phyloP scores from a whole-genome alignment of 2,797 vertebrate genomes.

The Clamator glandarius region DNA sequence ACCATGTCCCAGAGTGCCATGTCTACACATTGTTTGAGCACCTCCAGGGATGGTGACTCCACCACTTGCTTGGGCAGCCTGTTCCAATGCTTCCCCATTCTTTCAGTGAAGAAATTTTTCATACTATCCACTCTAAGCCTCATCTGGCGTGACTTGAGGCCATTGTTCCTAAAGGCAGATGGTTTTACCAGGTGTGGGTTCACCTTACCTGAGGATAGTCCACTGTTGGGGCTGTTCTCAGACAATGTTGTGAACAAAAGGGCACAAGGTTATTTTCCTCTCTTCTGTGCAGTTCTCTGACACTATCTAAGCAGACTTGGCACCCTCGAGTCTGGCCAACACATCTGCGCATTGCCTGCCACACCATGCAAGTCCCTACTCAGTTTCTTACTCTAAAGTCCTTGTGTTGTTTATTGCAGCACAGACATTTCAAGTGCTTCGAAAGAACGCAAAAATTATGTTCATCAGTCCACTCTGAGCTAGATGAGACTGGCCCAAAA shows the following conservation, averaged over 20 bases:
- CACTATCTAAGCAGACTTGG: not conserved
- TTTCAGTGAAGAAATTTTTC: no score
- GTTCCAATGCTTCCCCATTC: no score
- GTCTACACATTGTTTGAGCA: no score
- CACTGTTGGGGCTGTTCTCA: not conserved
- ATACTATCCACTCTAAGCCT: no score
- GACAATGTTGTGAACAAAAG: not conserved
- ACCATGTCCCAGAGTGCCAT: no score
- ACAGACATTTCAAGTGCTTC: not conserved
- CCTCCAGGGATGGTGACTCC: no score
- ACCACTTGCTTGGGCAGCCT: no score
- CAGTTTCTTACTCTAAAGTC: not conserved
- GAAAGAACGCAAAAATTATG: not conserved
- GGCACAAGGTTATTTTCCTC: not conserved
- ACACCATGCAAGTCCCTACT: fast-evolving
- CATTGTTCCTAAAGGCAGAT: not conserved
- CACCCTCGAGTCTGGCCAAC: not conserved
- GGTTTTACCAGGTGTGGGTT: not conserved
- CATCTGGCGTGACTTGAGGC: no score
- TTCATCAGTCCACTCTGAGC: not conserved
- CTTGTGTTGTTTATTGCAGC: not conserved
- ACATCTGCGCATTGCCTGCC: fast-evolving
- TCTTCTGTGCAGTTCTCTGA: not conserved
- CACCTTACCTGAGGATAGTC: not conserved
- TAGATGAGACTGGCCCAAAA: not conserved